Conservation (phyloP, 2,113 vertebrate species). For the Spermophilus dauricus region DNA sequence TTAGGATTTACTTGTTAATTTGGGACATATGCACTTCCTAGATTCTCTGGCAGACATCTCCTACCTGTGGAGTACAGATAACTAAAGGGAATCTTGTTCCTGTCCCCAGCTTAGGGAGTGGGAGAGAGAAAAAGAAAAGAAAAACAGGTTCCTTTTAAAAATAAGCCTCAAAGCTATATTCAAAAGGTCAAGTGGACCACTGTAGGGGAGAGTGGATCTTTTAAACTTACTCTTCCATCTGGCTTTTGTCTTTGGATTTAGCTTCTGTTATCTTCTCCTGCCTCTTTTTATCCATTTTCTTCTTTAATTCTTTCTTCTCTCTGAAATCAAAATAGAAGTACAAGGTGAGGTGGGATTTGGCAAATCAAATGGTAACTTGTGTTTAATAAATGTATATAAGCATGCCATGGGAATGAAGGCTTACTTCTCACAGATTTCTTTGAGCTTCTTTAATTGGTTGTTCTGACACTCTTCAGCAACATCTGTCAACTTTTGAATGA, state of each 20-base stretch:
- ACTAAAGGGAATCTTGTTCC: no score
- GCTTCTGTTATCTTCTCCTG: conserved; percentile 98
- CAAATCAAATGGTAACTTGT: not conserved
- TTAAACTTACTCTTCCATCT: conserved; percentile 96
- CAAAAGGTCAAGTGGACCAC: no score
- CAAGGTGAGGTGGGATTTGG: not conserved
- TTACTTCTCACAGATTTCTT: conserved; percentile 98
- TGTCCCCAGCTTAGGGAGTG: no score
- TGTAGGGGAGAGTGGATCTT: not conserved
- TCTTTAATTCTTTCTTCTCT: conserved; percentile 98
- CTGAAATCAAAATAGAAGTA: conserved; percentile 85
- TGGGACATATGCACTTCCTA: no score
- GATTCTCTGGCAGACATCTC: no score
- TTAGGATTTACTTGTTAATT: no score
- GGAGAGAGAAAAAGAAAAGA: no score
- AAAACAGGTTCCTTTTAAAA: no score
- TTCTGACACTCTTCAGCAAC: conserved; percentile 97
- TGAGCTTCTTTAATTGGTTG: conserved; percentile 96
- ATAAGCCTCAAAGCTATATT: no score
- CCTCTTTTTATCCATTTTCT: conserved; percentile 98
- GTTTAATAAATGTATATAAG: not conserved
- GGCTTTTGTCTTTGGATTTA: conserved; percentile 96
- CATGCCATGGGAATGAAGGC: conserved; percentile 56
- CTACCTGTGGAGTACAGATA: no score
- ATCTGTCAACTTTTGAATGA: conserved; percentile 96